A percentile compares a stretch with the other conserved stretches of the same genome.
phyloP scores from a whole-genome alignment of 2,113 vertebrate genomes.

The Etheostoma cragini region DNA sequence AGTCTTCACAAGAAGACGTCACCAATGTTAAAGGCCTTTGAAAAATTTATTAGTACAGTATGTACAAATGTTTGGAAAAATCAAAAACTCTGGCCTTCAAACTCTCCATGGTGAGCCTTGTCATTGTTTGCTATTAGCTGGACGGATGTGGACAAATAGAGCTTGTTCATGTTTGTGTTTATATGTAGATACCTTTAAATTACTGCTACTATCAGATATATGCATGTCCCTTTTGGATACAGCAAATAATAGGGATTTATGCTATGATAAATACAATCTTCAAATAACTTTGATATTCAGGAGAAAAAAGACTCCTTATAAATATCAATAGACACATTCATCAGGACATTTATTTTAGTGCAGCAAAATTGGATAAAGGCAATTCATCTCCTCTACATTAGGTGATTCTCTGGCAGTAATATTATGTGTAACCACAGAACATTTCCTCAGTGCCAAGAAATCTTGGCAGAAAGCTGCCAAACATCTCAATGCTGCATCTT shows the following conservation, averaged over 20 bases:
- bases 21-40: neutral
- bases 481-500: constrained; percentile 12
- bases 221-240: neutral
- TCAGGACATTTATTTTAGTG: neutral
- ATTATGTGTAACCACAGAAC: neutral
- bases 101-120: neutral
- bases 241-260: neutral
- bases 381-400: neutral
- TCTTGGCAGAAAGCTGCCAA: neutral
- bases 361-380: neutral
- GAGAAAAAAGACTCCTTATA: constrained; percentile 12
- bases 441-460: neutral
- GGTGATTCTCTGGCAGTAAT: neutral
- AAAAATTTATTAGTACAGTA: neutral
- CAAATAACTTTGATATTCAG: neutral
- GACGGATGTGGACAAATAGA: neutral
- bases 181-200: no score
- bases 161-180: neutral
- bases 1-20: neutral
- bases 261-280: neutral
- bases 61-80: constrained; percentile 47
- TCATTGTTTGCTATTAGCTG: neutral
- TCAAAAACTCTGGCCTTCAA: constrained; percentile 36
- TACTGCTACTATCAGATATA: neutral
- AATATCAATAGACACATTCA: neutral